Base-by-base conservation (phyloP, 2,113 vertebrate genomes). In the Petrocephalus zakoni region DNA sequence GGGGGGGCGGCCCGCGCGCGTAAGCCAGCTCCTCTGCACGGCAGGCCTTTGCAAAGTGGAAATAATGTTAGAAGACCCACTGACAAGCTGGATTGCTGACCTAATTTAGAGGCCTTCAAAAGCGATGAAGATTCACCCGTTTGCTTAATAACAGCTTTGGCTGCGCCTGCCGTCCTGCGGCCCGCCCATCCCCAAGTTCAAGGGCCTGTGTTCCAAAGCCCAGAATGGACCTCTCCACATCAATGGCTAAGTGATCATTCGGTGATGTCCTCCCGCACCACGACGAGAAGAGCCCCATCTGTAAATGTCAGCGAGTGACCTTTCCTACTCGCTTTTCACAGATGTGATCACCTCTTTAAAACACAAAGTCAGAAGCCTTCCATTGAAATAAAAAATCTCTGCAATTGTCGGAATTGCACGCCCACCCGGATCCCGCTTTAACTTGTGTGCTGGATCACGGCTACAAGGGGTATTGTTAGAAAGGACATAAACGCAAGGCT, bases 281-380 rank as follows among this genome's bases (percentile, higher is more conserved):
- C 17, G 87, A 82, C n/a, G 72, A 88, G 52, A 49, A 83, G 78
- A 58, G 78, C 53, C 25, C 88, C 42, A 51, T 83, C 88, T 42
- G 58, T 83, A 88, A 83, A 83, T 88, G 78, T 88, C 88, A 46
- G 53, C 13, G 7, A 9, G 42, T 88, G 88, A 88, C 88, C 88
- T 88, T 88, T 88, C 88, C 53, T 53, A 29, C 53, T 49, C 46
- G 37, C 58, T 78, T 9, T 51, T 42, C 52, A n/a, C 72, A 81
- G 72, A 88, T 68, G 68, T 56, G 68, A 84, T 49, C 75, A 58
- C 87, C 75, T 34, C 51, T 82, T 82, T 88, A 78, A 88, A 88
- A 88, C 55, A 37, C 53, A 53, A 81, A 55, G 42, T 81, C 21
- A 46, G 75, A 88, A 81, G 87, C 72, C 21, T 87, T 88, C 88